Evolutionary conservation across 2,888 invertebrate species (phyloP), one percentile per base, ranked within the genome.

Genomic region (Subacronicta megacephala): DNA sequence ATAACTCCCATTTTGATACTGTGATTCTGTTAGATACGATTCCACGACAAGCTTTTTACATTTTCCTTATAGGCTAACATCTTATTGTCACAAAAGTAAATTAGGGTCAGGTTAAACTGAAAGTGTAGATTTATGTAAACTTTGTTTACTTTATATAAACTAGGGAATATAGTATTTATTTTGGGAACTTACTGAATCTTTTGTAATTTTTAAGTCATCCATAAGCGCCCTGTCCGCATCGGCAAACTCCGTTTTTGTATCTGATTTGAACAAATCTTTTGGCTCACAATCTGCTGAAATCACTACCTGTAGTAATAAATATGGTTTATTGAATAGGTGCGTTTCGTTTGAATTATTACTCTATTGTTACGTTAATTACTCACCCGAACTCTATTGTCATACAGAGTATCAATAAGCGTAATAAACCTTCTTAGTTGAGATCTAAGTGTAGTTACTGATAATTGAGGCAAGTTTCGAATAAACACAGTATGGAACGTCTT

Each of bases 401-500:
- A 99, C 9, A 99, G 95, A 0, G 99, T 99, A 88, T 99, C 99
- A 75, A 99, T 98, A 13, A 99, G 95, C 0, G 98, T 99, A 62
- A 99, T 99, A 87, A 99, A 99, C 69, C 99, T 95, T 80, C 99
- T 95, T 47, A 98, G 96, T 89, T 98, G 97, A n/a, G 98, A 97
- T 86, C 98, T 96, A 40, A 96, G 93, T 70, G 95, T 95, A 38
- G 97, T 89, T 41, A 93, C 79, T 77, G 96, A 97, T 83, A 99
- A 92, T 82, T 96, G 96, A 1, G 99, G 99, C 44, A 99, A 95
- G 88, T 99, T 96, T 74, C 98, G 95, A 77, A 99, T 97, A 68
- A 99, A 96, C 36, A 99, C 96, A 15, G 99, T 98, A 84, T 99
- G 99, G 90, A 99, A 99, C 71, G 97, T 97, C 89, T 98, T 98